Evolutionary conservation across 2,888 invertebrate species (phyloP).

Genomic region (Pristionchus arcanus): DNA sequence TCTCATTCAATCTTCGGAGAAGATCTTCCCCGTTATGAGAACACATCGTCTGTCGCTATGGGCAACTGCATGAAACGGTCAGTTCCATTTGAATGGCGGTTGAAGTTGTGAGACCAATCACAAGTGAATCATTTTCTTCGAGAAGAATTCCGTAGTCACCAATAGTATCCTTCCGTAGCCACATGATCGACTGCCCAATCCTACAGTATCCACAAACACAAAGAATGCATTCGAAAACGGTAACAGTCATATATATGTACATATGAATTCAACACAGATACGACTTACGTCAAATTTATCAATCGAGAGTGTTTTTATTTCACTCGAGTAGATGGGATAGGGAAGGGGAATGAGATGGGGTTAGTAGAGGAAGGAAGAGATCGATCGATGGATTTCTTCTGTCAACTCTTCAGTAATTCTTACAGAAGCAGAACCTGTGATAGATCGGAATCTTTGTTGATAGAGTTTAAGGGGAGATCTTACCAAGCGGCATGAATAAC

Average conservation of each 20-base stretch:
- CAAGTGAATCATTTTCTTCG: too few species aligned
- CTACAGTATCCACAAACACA: too few species aligned
- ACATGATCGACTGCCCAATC: too few species aligned
- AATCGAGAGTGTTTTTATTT: background rate
- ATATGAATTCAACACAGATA: too few species aligned
- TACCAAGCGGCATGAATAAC: background rate
- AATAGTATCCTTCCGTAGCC: too few species aligned
- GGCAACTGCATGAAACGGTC: background rate
- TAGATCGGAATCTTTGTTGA: too few species aligned
- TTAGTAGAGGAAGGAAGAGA: background rate
- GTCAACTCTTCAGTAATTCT: background rate
- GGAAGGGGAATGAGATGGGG: too few species aligned
- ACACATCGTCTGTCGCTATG: background rate
- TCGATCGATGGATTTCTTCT: background rate
- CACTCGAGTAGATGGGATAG: background rate
- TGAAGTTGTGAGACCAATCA: background rate
- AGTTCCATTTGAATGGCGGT: background rate
- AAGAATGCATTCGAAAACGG: too few species aligned
- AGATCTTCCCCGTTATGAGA: slow-evolving; percentile 3
- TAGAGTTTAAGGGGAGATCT: background rate
- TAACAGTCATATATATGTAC: too few species aligned
- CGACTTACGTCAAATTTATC: background rate
- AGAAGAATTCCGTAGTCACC: too few species aligned
- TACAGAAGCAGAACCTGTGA: background rate
- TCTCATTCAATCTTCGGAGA: slow-evolving; percentile 31